Conservation (phyloP, 2,888 invertebrate species). For the Dysmachus trigonus region DNA sequence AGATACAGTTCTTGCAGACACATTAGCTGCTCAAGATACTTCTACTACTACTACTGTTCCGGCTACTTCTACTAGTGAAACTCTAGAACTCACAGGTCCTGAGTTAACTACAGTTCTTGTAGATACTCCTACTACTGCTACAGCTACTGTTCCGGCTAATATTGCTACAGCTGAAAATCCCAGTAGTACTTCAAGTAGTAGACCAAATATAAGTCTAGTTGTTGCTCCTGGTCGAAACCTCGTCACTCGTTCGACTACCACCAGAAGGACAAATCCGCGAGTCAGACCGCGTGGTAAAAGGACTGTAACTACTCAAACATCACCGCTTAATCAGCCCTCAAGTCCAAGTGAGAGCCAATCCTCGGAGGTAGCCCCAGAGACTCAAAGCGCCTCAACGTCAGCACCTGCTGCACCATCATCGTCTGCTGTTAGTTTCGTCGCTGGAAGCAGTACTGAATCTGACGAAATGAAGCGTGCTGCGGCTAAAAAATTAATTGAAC, state of each 20-base stretch:
- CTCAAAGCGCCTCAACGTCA: constrained; percentile 49
- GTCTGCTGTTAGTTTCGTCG: constrained; percentile 2
- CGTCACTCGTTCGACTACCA: not conserved
- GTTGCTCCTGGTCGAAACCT: not conserved
- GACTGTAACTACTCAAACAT: constrained; percentile 47
- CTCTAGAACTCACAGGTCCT: not conserved
- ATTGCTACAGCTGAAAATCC: not conserved
- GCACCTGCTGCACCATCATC: constrained; percentile 39
- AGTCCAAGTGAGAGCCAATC: constrained; percentile 43
- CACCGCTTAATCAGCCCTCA: constrained; percentile 48
- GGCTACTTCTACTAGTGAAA: not conserved
- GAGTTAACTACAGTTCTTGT: not conserved
- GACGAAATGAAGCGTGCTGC: constrained; percentile 79
- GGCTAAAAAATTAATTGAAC: constrained; percentile 87
- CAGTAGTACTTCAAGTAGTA: not conserved
- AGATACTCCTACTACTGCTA: not conserved
- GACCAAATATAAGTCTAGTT: not conserved
- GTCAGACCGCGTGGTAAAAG: not conserved
- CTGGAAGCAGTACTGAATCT: constrained; percentile 58
- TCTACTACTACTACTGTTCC: not conserved
- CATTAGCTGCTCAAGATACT: not conserved
- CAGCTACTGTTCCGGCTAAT: not conserved
- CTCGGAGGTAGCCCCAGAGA: not conserved
- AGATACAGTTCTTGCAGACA: not conserved
- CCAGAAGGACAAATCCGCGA: not conserved